Evolutionary conservation across 2,888 invertebrate genomes (phyloP), one percentile per base, ranked within the genome.

Genomic region (Oligia fasciuncula): DNA sequence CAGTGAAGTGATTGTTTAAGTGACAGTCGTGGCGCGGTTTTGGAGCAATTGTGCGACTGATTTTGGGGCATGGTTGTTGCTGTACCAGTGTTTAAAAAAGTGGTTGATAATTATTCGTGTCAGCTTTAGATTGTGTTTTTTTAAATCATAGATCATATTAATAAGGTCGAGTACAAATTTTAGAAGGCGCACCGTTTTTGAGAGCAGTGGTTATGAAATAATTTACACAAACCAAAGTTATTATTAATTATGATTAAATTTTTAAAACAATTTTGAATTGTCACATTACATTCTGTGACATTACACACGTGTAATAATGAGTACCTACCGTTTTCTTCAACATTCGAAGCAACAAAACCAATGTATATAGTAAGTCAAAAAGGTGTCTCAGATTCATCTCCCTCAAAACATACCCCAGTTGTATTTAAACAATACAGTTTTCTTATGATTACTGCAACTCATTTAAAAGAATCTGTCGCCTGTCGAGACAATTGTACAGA

Each of bases 401-500:
- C 68, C 86, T 67, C 17, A 40, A 66, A 70, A 67, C 6, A 17
- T n/a, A n/a, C 35, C 62, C 63, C 57, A 69, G 67, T 79, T 74
- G 73, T 62, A 67, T 81, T 71, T 19, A 70, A 69, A 79, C 66
- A 54, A 78, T 80, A 77, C 40, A 70, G 57, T 54, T 81, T 72
- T 79, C 76, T 80, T 66, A 40, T 76, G 86, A 87, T 87, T 75
- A 93, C 91, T 90, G 86, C 87, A 88, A 87, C 80, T 88, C 83
- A 86, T 85, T 85, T 85, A 81, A 85, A 76, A 90, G 87, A 90
- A 90, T 88, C 91, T 92, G 91, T 90, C 87, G 84, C 84, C 85
- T 85, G 85, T 89, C 86, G 74, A 84, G 88, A 93, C 91, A 92
- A 92, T 90, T 88, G 90, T 83, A 88, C 80, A 90, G 91, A 91